Conservation (phyloP, 1,140 invertebrate genomes). For the Bombus confusus region DNA sequence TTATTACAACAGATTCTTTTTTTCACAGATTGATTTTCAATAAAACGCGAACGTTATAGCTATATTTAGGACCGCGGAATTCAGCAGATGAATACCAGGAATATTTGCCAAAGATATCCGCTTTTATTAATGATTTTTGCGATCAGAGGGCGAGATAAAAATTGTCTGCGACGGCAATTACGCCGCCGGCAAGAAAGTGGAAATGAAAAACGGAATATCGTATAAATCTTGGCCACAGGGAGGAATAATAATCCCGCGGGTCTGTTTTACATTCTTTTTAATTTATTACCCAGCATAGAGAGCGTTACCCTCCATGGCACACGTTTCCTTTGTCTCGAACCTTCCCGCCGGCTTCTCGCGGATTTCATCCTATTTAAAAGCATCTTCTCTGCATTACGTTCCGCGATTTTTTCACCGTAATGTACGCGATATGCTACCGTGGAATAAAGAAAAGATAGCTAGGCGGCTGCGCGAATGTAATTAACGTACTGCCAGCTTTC, state of each 20-base stretch:
- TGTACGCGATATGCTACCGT: neutral
- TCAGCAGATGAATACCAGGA: neutral
- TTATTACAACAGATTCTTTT: neutral
- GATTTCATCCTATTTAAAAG: conserved; percentile 39
- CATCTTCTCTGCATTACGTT: conserved; percentile 8
- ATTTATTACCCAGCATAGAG: conserved; percentile 40
- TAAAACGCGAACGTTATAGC: neutral
- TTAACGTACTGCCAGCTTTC: neutral
- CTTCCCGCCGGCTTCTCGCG: neutral
- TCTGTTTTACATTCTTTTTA: conserved; percentile 51
- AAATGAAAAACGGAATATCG: conserved; percentile 44
- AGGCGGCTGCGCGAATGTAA: neutral
- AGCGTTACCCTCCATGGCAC: conserved; percentile 1
- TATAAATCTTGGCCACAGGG: conserved; percentile 40
- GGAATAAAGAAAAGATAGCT: neutral
- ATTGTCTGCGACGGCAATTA: conserved; percentile 38
- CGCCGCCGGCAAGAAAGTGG: conserved; percentile 26
- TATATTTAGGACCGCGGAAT: neutral
- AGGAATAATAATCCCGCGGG: conserved; percentile 45
- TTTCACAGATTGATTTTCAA: neutral
- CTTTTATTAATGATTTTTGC: conserved; percentile 39
- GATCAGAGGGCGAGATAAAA: conserved; percentile 31
- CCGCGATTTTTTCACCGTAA: neutral
- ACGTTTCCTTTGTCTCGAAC: conserved; percentile 27
- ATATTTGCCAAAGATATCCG: neutral